Evolutionary conservation across 2,797 vertebrate genomes (phyloP).

Genomic region (Gymnodraco acuticeps): DNA sequence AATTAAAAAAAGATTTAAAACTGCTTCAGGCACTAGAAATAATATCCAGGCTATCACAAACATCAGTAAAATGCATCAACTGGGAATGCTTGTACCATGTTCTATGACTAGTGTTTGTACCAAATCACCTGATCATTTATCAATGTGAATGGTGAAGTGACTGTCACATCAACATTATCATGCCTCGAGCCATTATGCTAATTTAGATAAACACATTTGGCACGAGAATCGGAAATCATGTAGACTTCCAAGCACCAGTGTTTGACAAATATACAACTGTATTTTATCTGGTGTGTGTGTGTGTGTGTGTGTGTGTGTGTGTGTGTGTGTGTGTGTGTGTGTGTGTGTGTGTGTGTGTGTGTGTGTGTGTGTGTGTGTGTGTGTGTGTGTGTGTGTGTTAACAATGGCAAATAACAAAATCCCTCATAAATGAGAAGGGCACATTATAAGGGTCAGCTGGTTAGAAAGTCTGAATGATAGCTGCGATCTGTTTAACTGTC

Average conservation of each 20-base stretch:
- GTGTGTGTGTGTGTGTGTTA: background rate
- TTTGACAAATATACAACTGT: background rate
- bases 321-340: too few relatives aligned
- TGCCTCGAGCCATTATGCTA: background rate
- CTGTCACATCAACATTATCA: background rate
- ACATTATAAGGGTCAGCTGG: slow-evolving; percentile 12
- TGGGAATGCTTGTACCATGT: background rate
- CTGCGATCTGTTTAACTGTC: slow-evolving; percentile 21
- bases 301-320: too few relatives aligned
- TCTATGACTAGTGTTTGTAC: background rate
- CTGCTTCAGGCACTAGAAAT: too few relatives aligned
- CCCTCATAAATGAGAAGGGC: background rate
- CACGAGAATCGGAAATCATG: background rate
- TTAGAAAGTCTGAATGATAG: slow-evolving; percentile 10
- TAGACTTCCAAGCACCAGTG: background rate
- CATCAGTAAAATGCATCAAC: background rate
- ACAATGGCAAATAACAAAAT: slow-evolving; percentile 20
- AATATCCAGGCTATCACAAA: background rate
- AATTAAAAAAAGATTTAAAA: too few relatives aligned
- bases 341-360: background rate
- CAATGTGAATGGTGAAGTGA: background rate
- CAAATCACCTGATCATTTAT: background rate
- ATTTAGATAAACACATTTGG: background rate
- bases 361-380: background rate
- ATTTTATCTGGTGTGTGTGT: background rate